Evolutionary conservation across 2,113 vertebrate species (phyloP), one percentile per base, ranked within the genome.

Genomic region (Camarhynchus parvulus): DNA sequence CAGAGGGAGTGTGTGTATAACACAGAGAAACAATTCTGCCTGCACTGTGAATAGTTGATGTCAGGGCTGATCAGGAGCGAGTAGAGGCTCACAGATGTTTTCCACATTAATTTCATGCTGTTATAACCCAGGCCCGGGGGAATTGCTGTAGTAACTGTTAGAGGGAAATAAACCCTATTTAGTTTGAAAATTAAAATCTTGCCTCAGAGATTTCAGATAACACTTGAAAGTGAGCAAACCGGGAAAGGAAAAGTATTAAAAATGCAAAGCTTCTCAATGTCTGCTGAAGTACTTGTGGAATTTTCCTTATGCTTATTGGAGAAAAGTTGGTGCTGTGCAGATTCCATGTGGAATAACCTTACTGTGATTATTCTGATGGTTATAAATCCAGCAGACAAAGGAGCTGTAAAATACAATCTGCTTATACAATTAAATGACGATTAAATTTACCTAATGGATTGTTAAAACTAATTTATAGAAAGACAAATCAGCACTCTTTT

Each of bases 171-270:
- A 81, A 86, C 28, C 12, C 69, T 64, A 28, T 87, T 68, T 68
- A 90, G 52, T 86, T 66, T 50, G 70, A 82, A 94, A 92, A 92
- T 93, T 79, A 90, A 96, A 92, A 78, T 88, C 61, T 81, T 83
- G 23, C 72, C 41, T 90, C 49, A 41, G 90, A 88, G 67, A 88
- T 92, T 88, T 37, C 44, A 83, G 55, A 53, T 84, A 89, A 89
- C 30, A 21, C 56, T 93, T 3, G 2, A 59, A 88, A 87, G 44
- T 61, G 47, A 92, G n/a, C 33, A 86, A 86, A 77, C n/a, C 2
- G 0, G 75, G 17, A 83, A 81, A 42, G 62, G 31, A 82, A 75
- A 86, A 89, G 42, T 55, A 84, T 1, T 89, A 76, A 92, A 93
- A 92, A 76, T 56, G 22, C 62, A 87, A 84, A 87, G 33, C 28